These are phyloP conservation scores for Melolontha melolontha DNA, from an alignment of 2,888 invertebrate species.

Conservation along the genomic window DNA sequence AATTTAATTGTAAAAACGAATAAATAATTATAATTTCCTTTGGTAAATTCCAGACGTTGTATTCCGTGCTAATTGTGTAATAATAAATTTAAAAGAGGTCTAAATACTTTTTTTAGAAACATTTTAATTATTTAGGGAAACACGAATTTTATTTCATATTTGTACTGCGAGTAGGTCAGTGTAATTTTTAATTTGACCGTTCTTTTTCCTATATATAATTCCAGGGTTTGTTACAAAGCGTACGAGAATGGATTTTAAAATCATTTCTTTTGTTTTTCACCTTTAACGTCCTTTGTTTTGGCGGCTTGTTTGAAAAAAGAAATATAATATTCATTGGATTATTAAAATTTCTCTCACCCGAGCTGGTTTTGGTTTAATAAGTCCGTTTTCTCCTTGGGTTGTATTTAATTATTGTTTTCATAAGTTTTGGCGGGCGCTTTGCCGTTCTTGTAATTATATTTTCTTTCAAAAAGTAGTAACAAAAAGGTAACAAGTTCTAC, in stretches of 20 bases:
- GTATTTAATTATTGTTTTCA: slow-evolving; percentile 8
- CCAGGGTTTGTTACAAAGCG: background rate
- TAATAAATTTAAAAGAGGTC: background rate
- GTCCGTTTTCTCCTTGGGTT: background rate
- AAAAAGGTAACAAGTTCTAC: no score
- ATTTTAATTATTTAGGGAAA: slow-evolving; percentile 4
- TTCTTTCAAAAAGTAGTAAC: no score
- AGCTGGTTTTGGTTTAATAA: slow-evolving; percentile 7
- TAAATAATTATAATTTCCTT: no score
- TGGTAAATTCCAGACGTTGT: background rate
- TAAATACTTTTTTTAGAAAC: background rate
- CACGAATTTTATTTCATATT: background rate
- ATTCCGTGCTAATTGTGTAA: background rate
- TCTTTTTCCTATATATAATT: background rate
- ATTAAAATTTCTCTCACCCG: slow-evolving; percentile 1
- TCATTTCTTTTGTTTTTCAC: background rate
- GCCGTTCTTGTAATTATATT: no score
- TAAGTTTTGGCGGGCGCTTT: background rate
- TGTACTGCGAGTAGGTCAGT: no score
- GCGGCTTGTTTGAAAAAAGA: background rate
- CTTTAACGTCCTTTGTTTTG: background rate
- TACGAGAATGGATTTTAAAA: background rate
- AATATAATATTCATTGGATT: background rate
- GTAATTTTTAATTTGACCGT: slow-evolving; percentile 8
- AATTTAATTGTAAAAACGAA: no score